Conservation (phyloP, 1,140 invertebrate species). For the Littorina saxatilis region DNA sequence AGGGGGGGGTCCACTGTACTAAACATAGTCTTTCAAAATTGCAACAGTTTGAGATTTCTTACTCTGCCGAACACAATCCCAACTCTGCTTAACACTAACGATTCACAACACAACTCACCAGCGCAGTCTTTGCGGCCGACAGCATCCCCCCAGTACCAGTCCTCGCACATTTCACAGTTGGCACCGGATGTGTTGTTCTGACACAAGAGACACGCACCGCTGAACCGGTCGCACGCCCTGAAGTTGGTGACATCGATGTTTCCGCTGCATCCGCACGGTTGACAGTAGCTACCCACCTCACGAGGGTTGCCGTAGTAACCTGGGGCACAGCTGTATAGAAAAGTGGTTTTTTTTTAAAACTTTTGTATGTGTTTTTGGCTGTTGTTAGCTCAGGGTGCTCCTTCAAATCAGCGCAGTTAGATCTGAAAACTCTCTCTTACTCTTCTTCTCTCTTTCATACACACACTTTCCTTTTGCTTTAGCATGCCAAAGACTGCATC, state of each 20-base stretch:
- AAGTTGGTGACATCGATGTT: slow-evolving; percentile 92
- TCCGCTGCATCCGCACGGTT: slow-evolving; percentile 93
- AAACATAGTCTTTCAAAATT: too few species aligned
- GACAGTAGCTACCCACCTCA: slow-evolving; percentile 79
- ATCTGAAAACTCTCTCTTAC: too few species aligned
- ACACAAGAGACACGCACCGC: slow-evolving; percentile 94
- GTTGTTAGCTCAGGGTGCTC: too few species aligned
- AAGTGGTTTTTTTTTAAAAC: background rate
- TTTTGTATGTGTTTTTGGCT: background rate
- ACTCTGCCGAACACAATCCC: too few species aligned
- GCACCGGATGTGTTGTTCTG: slow-evolving; percentile 94
- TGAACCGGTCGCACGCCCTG: slow-evolving; percentile 89
- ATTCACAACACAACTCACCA: slow-evolving; percentile 75
- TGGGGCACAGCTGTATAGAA: slow-evolving; percentile 62
- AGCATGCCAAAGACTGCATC: too few species aligned
- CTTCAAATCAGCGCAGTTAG: too few species aligned
- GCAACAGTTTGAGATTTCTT: too few species aligned
- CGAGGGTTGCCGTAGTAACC: slow-evolving; percentile 70
- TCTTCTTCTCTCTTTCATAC: too few species aligned
- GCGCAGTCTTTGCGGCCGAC: slow-evolving; percentile 92
- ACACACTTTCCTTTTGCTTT: too few species aligned
- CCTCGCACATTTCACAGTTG: slow-evolving; percentile 90
- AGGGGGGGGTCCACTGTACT: too few species aligned
- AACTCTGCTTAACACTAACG: too few species aligned
- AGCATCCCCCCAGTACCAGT: slow-evolving; percentile 93